phyloP scores from a whole-genome alignment of 2,113 vertebrate species.

The Myxocyprinus asiaticus region DNA sequence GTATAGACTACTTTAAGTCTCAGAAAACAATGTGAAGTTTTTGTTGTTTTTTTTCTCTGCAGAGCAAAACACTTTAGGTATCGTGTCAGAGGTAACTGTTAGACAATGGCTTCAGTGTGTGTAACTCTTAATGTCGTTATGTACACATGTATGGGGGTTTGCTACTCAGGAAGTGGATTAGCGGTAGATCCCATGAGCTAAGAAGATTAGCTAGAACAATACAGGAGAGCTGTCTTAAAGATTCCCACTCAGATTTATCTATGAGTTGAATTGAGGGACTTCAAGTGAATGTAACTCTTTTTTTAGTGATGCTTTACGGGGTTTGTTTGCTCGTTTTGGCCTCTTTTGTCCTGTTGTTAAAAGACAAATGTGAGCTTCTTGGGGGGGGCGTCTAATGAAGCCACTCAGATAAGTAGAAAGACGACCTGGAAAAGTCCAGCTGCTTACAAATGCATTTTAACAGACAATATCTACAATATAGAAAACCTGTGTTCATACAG shows the following conservation, averaged over 20 bases:
- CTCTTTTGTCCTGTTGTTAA: conserved; percentile 11
- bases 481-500: too few relatives aligned
- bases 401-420: conserved; percentile 2
- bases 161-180: conserved; percentile 39
- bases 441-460: too few relatives aligned
- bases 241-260: background rate
- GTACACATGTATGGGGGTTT: conserved; percentile 33
- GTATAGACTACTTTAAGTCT: background rate
- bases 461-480: too few relatives aligned
- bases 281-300: conserved; percentile 23
- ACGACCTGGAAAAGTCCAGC: background rate
- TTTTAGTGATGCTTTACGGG: background rate
- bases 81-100: conserved; percentile 16
- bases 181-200: conserved; percentile 28
- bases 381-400: background rate
- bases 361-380: conserved; percentile 13
- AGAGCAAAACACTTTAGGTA: conserved; percentile 1
- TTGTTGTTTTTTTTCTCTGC: background rate
- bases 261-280: background rate
- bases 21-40: too few relatives aligned
- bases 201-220: conserved; percentile 39
- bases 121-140: conserved; percentile 34
- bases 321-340: background rate
- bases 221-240: background rate
- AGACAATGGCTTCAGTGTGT: conserved; percentile 40